Evolutionary conservation across 2,888 invertebrate genomes (phyloP), one percentile per base, ranked within the genome.

Genomic region (Marronus borbonicus): DNA sequence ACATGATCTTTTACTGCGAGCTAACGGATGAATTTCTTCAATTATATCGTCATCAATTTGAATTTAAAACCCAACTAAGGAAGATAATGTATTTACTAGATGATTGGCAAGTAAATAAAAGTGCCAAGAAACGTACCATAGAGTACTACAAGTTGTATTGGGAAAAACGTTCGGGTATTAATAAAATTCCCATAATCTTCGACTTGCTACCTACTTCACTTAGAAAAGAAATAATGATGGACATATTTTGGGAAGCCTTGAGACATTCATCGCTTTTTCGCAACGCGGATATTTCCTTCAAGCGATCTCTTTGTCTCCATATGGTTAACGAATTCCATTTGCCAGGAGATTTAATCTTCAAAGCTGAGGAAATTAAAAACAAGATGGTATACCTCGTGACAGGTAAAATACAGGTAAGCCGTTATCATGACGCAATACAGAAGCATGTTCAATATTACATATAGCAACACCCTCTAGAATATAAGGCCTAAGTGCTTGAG

Each of bases 271-370:
- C 90, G 76, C 83, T 91, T 86, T 90, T 90, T 82, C 85, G 89
- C 82, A 88, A 89, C 83, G 87, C 89, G 78, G 90, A 90, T 80
- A 90, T 90, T 86, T 88, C 90, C 80, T 90, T 90, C 84, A 87
- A 90, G 58, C 87, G 91, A 84, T 88, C 90, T 83, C 82, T 91
- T 76, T 90, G 90, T 39, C 84, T 90, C 78, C 87, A 88, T 55
- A 90, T 91, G 90, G 86, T 85, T 82, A 90, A 90, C 81, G 89
- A 89, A 81, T 90, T 90, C 86, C 90, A 89, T 86, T 86, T 91
- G 82, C 89, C 90, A 8, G 91, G 90, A 49, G 90, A 90, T 82
- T 87, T 89, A 82, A 88, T 90, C 80, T 90, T 88, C 82, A 89
- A 86, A 82, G 89, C 90, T 81, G 89, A 89, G 82, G 88, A 90